These are phyloP conservation scores for Perccottus glenii DNA, from an alignment of 2,113 vertebrate species.

Conservation along the genomic window DNA sequence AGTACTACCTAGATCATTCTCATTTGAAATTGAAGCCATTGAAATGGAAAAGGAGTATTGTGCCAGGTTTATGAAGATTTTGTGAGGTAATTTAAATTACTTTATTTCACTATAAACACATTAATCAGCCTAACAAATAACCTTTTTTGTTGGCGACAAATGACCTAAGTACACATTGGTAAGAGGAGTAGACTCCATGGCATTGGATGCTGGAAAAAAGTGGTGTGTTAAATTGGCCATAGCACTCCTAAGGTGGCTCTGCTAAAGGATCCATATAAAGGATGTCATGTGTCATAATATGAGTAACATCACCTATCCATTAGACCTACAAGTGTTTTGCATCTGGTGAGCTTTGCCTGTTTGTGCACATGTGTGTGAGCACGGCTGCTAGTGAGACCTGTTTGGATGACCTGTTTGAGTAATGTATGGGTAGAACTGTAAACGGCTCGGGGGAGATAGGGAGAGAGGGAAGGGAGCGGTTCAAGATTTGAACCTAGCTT, in stretches of 20 bases:
- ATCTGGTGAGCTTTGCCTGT: slow-evolving; percentile 15
- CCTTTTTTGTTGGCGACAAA: no score
- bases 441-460: slow-evolving; percentile 33
- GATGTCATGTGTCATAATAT: slow-evolving; percentile 66
- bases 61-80: no score
- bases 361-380: slow-evolving; percentile 52
- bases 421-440: slow-evolving; percentile 72
- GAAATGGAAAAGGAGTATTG: no score
- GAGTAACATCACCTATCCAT: slow-evolving; percentile 52
- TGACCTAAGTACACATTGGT: no score
- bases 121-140: no score
- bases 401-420: slow-evolving; percentile 76
- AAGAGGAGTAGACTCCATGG: no score
- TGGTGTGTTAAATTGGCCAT: background rate
- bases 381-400: slow-evolving; percentile 68
- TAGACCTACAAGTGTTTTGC: slow-evolving; percentile 40
- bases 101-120: no score
- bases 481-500: slow-evolving; percentile 65
- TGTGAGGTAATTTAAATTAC: no score
- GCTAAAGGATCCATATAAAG: slow-evolving; percentile 22
- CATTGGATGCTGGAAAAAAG: no score
- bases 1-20: no score
- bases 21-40: no score
- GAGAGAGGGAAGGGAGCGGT: background rate
- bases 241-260: slow-evolving; percentile 7